These are phyloP conservation scores for Cyclargus thomasi DNA, from an alignment of 1,140 invertebrate species.

Conservation along the genomic window DNA sequence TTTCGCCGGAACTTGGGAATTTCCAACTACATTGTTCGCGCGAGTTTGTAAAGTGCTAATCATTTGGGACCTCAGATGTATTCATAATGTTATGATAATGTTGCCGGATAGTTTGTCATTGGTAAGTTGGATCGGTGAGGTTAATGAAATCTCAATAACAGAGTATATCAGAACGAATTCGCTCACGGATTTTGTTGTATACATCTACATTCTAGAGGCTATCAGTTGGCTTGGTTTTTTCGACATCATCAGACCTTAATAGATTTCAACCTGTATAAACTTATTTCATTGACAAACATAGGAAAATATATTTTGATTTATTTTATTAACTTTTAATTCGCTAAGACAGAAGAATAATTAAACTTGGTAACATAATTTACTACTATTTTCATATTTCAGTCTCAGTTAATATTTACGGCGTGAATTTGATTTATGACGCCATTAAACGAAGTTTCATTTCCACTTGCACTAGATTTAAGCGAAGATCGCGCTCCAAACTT, in stretches of 20 bases:
- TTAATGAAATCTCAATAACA: too few species aligned
- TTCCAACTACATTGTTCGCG: slow-evolving; percentile 31
- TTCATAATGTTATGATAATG: background rate
- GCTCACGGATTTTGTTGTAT: too few species aligned
- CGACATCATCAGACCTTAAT: too few species aligned
- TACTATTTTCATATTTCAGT: slow-evolving; percentile 9
- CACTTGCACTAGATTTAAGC: background rate
- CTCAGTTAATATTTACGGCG: slow-evolving; percentile 3
- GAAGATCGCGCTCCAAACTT: slow-evolving; percentile 16
- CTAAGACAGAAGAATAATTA: background rate
- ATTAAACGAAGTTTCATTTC: slow-evolving; percentile 6
- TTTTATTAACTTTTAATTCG: background rate
- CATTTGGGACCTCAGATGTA: slow-evolving; percentile 23
- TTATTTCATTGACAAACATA: too few species aligned
- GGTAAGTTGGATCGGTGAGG: background rate
- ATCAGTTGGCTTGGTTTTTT: too few species aligned
- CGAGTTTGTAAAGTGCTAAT: slow-evolving; percentile 29
- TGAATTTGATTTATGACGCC: slow-evolving; percentile 2
- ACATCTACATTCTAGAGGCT: too few species aligned
- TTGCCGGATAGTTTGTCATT: slow-evolving; percentile 3
- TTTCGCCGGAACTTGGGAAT: slow-evolving; percentile 30
- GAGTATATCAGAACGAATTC: too few species aligned
- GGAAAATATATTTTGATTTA: too few species aligned
- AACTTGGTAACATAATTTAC: slow-evolving; percentile 2
- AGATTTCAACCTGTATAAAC: too few species aligned